A percentile compares a stretch with the other conserved stretches of the same genome.
phyloP scores from a whole-genome alignment of 1,140 invertebrate species.

The Platorchestia sp. region DNA sequence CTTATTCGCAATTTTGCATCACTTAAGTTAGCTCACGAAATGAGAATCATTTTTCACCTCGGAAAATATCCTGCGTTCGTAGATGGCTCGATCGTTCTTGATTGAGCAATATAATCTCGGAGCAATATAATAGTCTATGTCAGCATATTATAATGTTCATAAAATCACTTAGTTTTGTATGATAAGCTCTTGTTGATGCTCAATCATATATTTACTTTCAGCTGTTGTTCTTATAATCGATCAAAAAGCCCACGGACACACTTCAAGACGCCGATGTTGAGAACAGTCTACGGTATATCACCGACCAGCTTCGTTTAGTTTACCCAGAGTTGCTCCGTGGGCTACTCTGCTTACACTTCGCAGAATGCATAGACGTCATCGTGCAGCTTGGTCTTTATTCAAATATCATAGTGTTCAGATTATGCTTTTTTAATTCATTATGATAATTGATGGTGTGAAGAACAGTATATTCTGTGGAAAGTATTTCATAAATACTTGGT shows the following conservation, averaged over 20 bases:
- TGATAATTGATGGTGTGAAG: no score
- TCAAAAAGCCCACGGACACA: not conserved
- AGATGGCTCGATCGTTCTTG: no score
- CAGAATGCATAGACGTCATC: not conserved
- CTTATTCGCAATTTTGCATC: not conserved
- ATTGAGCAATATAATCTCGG: no score
- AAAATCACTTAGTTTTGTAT: not conserved
- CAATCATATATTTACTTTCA: not conserved
- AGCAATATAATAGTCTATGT: no score
- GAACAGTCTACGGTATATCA: not conserved
- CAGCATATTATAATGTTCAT: no score
- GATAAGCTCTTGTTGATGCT: not conserved
- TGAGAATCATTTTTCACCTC: not conserved
- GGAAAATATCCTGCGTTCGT: not conserved
- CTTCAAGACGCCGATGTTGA: not conserved
- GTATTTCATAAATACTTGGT: not conserved
- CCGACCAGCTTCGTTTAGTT: not conserved
- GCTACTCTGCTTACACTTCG: not conserved
- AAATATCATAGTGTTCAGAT: not conserved
- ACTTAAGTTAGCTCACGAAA: not conserved
- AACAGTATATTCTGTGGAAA: not conserved
- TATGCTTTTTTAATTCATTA: no score
- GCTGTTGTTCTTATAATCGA: not conserved
- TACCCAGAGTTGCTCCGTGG: not conserved
- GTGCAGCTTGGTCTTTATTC: not conserved